phyloP scores from a whole-genome alignment of 2,797 vertebrate genomes.

The Mareca strepera region DNA sequence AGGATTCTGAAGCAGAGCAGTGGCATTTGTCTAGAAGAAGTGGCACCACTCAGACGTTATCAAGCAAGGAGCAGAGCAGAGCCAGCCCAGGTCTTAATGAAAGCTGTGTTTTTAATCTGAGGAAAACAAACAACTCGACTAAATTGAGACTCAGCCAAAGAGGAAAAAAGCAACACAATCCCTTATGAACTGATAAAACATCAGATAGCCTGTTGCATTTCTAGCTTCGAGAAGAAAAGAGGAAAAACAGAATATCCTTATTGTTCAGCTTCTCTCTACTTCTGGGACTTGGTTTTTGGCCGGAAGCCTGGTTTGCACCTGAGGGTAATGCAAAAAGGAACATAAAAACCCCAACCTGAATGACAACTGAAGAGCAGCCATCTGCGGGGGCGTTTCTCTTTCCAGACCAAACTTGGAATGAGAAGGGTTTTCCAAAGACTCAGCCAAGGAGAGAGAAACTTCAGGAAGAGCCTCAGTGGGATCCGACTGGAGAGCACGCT shows the following conservation, averaged over 20 bases:
- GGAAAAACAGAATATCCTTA: background rate
- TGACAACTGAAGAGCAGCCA: conserved; percentile 33
- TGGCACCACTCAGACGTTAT: background rate
- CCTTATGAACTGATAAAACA: background rate
- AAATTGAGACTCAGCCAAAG: background rate
- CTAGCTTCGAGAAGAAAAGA: background rate
- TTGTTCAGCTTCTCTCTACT: background rate
- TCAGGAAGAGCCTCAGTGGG: background rate
- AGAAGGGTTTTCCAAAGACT: conserved; percentile 21
- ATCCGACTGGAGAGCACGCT: background rate
- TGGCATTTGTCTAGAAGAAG: background rate
- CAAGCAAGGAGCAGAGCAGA: background rate
- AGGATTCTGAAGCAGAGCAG: background rate
- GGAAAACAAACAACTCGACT: background rate
- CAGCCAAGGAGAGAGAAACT: conserved; percentile 27
- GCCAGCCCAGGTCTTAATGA: background rate
- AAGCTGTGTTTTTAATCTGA: background rate
- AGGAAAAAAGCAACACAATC: background rate
- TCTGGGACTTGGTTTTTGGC: background rate
- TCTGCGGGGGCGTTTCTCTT: conserved; percentile 9
- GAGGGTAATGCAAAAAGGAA: conserved; percentile 11
- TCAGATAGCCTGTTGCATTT: background rate
- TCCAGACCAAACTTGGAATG: conserved; percentile 18
- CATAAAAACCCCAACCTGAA: background rate
- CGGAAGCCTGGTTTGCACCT: conserved; percentile 14